Evolutionary conservation across 2,888 invertebrate species (phyloP).

Genomic region (Sthenelais limicola): DNA sequence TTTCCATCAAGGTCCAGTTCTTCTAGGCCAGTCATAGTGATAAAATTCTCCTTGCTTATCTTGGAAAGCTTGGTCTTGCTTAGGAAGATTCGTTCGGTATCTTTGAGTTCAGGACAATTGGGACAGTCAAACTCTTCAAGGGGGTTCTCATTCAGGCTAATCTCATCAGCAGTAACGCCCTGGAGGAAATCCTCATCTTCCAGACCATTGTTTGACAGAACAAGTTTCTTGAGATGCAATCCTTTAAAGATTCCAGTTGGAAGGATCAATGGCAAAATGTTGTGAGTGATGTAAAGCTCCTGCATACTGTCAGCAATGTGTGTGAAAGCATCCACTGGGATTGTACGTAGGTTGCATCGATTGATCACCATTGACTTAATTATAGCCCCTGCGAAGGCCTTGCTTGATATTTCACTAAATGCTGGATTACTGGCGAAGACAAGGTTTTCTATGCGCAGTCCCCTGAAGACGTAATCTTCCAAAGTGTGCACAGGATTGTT

Average conservation of each 20-base stretch:
- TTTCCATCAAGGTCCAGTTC: slow-evolving; percentile 50
- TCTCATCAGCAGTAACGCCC: slow-evolving; percentile 40
- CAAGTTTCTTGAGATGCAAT: slow-evolving; percentile 43
- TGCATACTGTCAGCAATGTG: slow-evolving; percentile 41
- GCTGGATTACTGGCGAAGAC: slow-evolving; percentile 50
- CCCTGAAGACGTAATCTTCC: slow-evolving; percentile 47
- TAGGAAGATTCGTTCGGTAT: slow-evolving; percentile 45
- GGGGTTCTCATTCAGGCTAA: slow-evolving; percentile 50
- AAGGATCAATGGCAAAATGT: slow-evolving; percentile 46
- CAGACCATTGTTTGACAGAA: slow-evolving; percentile 46
- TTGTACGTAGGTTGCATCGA: slow-evolving; percentile 42
- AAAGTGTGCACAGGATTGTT: slow-evolving; percentile 50
- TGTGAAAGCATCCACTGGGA: slow-evolving; percentile 41
- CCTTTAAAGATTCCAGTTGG: slow-evolving; percentile 49
- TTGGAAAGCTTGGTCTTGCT: slow-evolving; percentile 43
- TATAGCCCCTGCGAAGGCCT: slow-evolving; percentile 46
- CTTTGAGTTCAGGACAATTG: slow-evolving; percentile 25
- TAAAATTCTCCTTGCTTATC: slow-evolving; percentile 41
- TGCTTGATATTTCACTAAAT: slow-evolving; percentile 41
- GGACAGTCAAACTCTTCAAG: slow-evolving; percentile 47
- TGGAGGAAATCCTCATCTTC: slow-evolving; percentile 47
- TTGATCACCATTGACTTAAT: slow-evolving; percentile 45
- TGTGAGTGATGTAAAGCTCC: slow-evolving; percentile 49
- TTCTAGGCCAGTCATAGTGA: slow-evolving; percentile 42
- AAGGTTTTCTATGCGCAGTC: slow-evolving; percentile 46